Percentiles rank a stretch among this genome's conserved stretches.
phyloP scores from a whole-genome alignment of 2,113 vertebrate species.

The Myiozetetes cayanensis region DNA sequence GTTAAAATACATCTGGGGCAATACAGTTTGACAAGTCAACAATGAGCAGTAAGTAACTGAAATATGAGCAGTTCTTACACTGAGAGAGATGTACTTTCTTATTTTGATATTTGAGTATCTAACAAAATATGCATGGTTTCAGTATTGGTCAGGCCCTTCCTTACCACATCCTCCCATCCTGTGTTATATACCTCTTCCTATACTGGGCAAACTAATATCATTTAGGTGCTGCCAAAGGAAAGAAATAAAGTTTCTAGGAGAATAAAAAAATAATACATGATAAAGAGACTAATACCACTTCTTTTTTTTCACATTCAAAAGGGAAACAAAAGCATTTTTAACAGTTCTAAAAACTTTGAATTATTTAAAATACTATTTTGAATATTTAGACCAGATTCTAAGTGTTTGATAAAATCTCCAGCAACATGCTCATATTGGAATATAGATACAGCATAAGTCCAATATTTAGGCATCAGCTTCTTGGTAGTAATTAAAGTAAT shows the following conservation, averaged over 20 bases:
- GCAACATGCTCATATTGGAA: neutral
- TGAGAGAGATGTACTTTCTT: neutral
- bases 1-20: neutral
- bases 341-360: neutral
- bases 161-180: neutral
- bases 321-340: neutral
- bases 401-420: neutral
- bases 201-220: neutral
- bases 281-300: neutral
- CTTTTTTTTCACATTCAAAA: neutral
- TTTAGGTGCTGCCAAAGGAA: neutral
- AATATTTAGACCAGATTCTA: neutral
- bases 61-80: neutral
- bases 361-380: neutral
- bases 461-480: neutral
- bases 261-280: neutral
- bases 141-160: neutral
- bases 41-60: neutral
- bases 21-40: neutral
- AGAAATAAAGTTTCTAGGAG: neutral
- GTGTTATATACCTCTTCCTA: neutral
- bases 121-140: neutral
- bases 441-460: neutral
- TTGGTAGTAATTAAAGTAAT: neutral
- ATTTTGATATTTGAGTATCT: neutral